Conservation (phyloP, 2,113 vertebrate species). For the sheep (Ovis aries) region ARS-UI_Ramb_v3.0 NC_056056.1:224265001-224265500, state of each 20-base stretch:
- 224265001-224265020: fast-evolving
- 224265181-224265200: fast-evolving
- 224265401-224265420: fast-evolving
- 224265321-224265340: fast-evolving
- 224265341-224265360: fast-evolving
- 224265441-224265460: fast-evolving
- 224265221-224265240: fast-evolving
- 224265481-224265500: fast-evolving
- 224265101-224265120: fast-evolving
- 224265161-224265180: neutral
- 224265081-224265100: fast-evolving
- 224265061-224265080: fast-evolving
- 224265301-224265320: neutral
- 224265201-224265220: fast-evolving
- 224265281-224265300: fast-evolving
- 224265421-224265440: fast-evolving
- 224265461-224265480: fast-evolving
- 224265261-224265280: too few species aligned
- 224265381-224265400: fast-evolving
- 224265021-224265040: fast-evolving
- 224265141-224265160: neutral
- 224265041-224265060: fast-evolving
- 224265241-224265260: fast-evolving
- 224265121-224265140: fast-evolving
- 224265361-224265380: fast-evolving